Conservation (phyloP, 2,888 invertebrate genomes). For the Conomelus anceps region DNA sequence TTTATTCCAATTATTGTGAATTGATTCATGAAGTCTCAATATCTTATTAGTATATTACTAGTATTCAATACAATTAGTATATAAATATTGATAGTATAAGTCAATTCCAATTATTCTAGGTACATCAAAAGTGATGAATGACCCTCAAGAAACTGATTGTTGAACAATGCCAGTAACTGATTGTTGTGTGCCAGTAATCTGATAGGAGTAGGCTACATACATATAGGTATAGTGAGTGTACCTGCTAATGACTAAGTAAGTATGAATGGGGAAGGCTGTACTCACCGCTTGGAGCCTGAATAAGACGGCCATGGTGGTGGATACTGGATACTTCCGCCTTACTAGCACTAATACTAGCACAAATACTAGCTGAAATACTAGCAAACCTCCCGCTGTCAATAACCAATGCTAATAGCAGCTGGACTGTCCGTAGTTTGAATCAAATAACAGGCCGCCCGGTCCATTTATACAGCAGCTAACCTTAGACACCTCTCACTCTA, state of each 20-base stretch:
- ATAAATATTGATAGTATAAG: no score
- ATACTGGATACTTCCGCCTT: not conserved
- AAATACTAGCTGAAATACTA: not conserved
- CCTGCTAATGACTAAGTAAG: not conserved
- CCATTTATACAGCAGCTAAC: not conserved
- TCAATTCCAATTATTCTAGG: no score
- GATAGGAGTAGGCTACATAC: no score
- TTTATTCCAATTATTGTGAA: no score
- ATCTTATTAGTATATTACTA: no score
- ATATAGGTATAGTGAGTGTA: not conserved
- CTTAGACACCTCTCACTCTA: not conserved
- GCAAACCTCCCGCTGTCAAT: not conserved
- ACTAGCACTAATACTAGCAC: not conserved
- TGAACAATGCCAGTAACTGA: no score
- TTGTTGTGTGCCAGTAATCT: no score
- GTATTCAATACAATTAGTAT: no score
- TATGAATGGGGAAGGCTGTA: not conserved
- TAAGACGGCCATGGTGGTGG: not conserved
- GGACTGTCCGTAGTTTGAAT: not conserved
- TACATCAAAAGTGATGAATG: no score
- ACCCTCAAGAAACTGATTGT: no score
- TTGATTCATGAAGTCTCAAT: no score
- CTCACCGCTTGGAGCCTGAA: not conserved
- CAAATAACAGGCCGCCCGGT: not conserved
- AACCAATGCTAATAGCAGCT: no score